These are phyloP conservation scores for Poecile atricapillus DNA, from an alignment of 2,113 vertebrate genomes.

Conservation along the genomic window DNA sequence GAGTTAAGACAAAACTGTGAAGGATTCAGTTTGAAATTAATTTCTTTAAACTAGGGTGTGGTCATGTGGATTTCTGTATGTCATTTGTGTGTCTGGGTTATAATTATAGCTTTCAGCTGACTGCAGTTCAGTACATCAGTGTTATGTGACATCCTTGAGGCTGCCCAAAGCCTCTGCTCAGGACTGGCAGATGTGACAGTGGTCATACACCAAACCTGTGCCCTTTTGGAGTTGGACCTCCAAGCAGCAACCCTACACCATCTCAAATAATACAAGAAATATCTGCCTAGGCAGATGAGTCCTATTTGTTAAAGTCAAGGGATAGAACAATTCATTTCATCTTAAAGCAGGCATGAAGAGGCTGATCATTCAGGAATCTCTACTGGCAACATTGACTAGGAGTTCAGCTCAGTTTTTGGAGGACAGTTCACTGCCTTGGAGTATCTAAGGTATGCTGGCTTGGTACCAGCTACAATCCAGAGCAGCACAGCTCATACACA, in stretches of 20 bases:
- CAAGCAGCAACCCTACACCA: not conserved
- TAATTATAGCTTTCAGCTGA: not conserved
- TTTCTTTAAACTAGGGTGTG: not conserved
- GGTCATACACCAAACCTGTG: not conserved
- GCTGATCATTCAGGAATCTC: not conserved
- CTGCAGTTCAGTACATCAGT: not conserved
- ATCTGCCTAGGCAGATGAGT: not conserved
- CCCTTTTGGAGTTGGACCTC: not conserved
- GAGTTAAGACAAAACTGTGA: not conserved
- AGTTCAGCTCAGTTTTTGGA: not conserved
- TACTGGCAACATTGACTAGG: not conserved
- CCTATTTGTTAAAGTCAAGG: not conserved
- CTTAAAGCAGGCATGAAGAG: not conserved
- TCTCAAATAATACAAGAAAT: not conserved
- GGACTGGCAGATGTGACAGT: not conserved
- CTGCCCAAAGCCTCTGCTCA: not conserved
- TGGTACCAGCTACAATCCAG: not conserved
- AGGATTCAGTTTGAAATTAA: not conserved
- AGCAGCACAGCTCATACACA: not conserved
- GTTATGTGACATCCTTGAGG: not conserved
- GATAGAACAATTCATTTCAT: rapidly evolving
- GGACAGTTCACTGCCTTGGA: not conserved
- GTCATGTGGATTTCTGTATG: not conserved
- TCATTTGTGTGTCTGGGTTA: not conserved
- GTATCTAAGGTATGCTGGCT: not conserved